phyloP scores from a whole-genome alignment of 2,888 invertebrate genomes.

The Luperina testacea region DNA sequence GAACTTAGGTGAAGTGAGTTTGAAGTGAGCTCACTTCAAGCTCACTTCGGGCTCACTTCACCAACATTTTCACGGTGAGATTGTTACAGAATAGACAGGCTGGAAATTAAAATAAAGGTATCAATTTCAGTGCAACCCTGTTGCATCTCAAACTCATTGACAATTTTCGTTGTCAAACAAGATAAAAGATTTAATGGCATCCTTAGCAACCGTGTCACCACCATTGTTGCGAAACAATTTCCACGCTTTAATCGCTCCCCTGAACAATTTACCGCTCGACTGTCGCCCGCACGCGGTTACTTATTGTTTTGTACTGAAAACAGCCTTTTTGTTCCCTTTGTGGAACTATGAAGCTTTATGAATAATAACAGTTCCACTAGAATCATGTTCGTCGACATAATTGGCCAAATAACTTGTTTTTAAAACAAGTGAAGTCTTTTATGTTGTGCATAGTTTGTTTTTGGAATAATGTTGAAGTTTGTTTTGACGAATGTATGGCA shows the following conservation, averaged over 20 bases:
- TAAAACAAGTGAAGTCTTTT: constrained; percentile 44
- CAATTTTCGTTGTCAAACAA: constrained; percentile 62
- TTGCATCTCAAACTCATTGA: constrained; percentile 43
- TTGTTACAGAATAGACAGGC: neutral
- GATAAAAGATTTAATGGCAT: constrained; percentile 76
- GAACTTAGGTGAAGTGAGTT: neutral
- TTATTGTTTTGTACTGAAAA: constrained; percentile 73
- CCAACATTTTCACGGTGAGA: neutral
- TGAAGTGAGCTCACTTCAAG: neutral
- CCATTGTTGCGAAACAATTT: constrained; percentile 81
- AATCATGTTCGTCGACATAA: constrained; percentile 58
- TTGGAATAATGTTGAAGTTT: constrained; percentile 7
- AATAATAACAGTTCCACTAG: constrained; percentile 65
- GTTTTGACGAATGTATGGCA: constrained; percentile 14
- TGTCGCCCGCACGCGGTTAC: constrained; percentile 75
- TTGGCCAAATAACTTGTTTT: constrained; percentile 55
- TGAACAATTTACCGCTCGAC: constrained; percentile 77
- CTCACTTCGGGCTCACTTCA: neutral
- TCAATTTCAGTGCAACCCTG: constrained; percentile 16
- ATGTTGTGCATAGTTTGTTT: constrained; percentile 40
- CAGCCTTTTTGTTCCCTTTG: constrained; percentile 69
- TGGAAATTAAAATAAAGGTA: neutral
- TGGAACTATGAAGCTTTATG: constrained; percentile 64
- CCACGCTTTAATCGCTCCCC: constrained; percentile 78
- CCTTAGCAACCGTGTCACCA: constrained; percentile 72